Conservation (phyloP, 2,888 invertebrate species). For the Arrhopalites spinosus region DNA sequence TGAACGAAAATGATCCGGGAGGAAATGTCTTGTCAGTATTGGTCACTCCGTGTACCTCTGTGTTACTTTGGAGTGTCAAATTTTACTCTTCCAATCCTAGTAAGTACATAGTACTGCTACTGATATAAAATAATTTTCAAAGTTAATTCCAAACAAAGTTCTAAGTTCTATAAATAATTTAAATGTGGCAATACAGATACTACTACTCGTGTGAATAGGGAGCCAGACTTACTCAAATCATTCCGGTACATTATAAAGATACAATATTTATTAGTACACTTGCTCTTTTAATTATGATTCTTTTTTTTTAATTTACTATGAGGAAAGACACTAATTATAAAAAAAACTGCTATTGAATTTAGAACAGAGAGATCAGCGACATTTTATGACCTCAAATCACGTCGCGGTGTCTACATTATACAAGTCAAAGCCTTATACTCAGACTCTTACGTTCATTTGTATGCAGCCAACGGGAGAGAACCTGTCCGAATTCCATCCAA, state of each 20-base stretch:
- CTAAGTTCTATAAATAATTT: too few species aligned
- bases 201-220: background rate
- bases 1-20: conserved; percentile 57
- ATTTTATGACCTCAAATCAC: conserved; percentile 48
- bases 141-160: too few species aligned
- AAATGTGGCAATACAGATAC: conserved; percentile 9
- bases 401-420: conserved; percentile 54
- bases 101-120: background rate
- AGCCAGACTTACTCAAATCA: conserved; percentile 3
- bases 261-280: too few species aligned
- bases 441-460: conserved; percentile 57
- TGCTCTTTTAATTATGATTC: too few species aligned
- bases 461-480: conserved; percentile 41
- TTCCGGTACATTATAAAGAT: too few species aligned
- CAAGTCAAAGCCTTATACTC: conserved; percentile 55
- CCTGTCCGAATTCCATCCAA: conserved; percentile 26
- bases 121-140: background rate
- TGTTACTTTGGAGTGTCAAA: conserved; percentile 59
- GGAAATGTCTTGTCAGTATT: conserved; percentile 58
- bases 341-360: conserved; percentile 54
- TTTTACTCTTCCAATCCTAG: conserved; percentile 45
- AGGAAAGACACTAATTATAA: conserved; percentile 33
- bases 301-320: too few species aligned
- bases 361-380: conserved; percentile 55
- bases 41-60: conserved; percentile 61